Evolutionary conservation across 2,797 vertebrate species (phyloP), one percentile per base, ranked within the genome.

Genomic region (Hippocampus kuda): DNA sequence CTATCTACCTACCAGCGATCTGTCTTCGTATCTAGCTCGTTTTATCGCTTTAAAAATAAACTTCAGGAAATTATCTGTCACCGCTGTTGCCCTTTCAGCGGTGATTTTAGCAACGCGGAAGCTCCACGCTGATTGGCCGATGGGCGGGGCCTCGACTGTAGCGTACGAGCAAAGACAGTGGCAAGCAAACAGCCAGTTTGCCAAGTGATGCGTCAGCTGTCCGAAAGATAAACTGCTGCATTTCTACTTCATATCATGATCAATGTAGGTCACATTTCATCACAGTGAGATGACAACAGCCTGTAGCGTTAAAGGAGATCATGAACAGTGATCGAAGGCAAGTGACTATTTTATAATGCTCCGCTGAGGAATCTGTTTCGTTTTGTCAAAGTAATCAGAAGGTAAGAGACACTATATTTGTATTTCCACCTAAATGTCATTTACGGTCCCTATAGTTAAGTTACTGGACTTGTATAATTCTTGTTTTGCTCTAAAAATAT

Each of bases 61-160:
- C 44, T 13, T 13, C 13, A 46, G 15, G 6, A 51, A 51, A 51
- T 22, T 18, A 51, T 7, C 2, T 20, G 49, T 51, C 49, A 22
- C 15, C 44, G 12, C 24, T 2, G 12, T 30, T 18, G 22, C 18
- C 7, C 49, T 20, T 22, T 22, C 42, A 65, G 4, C 74, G 72
- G 9, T 65, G 70, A 0, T 12, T 83, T 81, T 62, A 10, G 54
- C 26, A 73, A 76, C 75, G 51, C 71, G 20, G 4, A 26, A 67
- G 64, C 75, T 79, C 46, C 22, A 65, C 49, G 74, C 80, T 80
- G 83, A 87, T 89, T 89, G 88, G 89, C 15, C 70, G 15, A 63
- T 42, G 34, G 66, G 66, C 66, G 66, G 49, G 22, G 26, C 22
- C 26, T 27, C 2, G 8, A 1, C 22, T 1, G 24, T 1, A 46